phyloP scores from a whole-genome alignment of 2,888 invertebrate genomes.

The Calameuta idolon region DNA sequence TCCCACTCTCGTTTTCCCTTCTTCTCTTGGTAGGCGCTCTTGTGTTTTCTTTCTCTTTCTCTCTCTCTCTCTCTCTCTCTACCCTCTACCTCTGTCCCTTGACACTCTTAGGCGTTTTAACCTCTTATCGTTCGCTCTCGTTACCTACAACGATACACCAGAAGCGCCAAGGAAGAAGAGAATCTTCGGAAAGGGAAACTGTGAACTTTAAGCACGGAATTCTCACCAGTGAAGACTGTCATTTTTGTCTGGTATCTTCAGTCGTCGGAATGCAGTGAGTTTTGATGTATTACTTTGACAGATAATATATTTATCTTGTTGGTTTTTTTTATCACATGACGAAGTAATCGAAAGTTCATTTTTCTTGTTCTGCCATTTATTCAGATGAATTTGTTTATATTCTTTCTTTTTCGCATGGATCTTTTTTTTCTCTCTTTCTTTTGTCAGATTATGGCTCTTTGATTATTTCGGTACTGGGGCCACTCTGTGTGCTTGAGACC shows the following conservation, averaged over 20 bases:
- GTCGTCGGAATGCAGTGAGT: neutral
- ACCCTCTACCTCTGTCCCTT: neutral
- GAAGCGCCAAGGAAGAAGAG: neutral
- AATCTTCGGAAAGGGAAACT: neutral
- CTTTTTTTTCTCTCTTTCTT: slow-evolving; percentile 4
- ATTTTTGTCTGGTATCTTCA: neutral
- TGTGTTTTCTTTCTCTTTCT: neutral
- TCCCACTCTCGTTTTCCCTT: slow-evolving; percentile 13
- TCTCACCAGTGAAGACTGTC: neutral
- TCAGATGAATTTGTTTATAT: neutral
- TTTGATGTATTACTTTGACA: neutral
- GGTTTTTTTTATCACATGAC: neutral
- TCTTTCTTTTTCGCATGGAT: neutral
- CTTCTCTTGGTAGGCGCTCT: neutral
- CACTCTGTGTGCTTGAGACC: neutral
- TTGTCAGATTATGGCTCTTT: neutral
- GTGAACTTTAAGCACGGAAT: neutral
- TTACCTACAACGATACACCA: neutral
- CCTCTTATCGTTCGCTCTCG: neutral
- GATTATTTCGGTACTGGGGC: neutral
- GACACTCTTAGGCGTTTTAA: neutral
- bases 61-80: neutral
- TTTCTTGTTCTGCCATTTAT: neutral
- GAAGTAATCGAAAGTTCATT: neutral
- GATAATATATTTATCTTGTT: neutral